Evolutionary conservation across 1,140 invertebrate genomes (phyloP).

Genomic region (Campoletis sonorensis): DNA sequence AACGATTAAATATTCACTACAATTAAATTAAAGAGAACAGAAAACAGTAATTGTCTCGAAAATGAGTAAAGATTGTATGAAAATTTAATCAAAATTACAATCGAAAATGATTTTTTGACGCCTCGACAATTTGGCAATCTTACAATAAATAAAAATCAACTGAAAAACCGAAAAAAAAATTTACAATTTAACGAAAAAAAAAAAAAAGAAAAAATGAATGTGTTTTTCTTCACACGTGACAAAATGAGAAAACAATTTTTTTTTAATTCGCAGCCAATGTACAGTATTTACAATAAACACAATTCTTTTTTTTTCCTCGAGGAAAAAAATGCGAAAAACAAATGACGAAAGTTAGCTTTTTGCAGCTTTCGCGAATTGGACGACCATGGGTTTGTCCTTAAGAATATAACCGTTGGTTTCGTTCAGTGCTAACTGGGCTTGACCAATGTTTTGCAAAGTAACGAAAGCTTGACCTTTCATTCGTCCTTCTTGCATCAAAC

Average conservation of each 20-base stretch:
- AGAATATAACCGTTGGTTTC: constrained; percentile 94
- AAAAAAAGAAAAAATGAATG: neutral
- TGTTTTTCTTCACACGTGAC: neutral
- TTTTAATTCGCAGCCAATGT: constrained; percentile 46
- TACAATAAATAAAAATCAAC: no score
- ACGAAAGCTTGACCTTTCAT: constrained; percentile 98
- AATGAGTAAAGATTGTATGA: no score
- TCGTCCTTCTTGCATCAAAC: constrained; percentile 94
- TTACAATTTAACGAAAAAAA: no score
- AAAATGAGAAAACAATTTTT: constrained; percentile 3
- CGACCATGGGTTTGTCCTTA: constrained; percentile 92
- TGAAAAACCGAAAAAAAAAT: no score
- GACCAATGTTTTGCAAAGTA: constrained; percentile 84
- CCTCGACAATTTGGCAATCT: no score
- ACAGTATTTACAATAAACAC: constrained; percentile 28
- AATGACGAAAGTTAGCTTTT: constrained; percentile 57
- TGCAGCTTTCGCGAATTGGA: constrained; percentile 87
- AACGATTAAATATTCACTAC: no score
- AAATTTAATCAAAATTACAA: no score
- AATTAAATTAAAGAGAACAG: no score
- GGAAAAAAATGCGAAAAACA: neutral
- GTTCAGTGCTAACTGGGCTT: constrained; percentile 85
- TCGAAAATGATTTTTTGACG: no score
- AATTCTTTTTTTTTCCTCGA: neutral
- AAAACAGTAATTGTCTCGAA: no score